Percentiles rank a stretch among this genome's conserved stretches.
Conservation (phyloP, 2,888 invertebrate genomes). For the Drosophila robusta region DNA sequence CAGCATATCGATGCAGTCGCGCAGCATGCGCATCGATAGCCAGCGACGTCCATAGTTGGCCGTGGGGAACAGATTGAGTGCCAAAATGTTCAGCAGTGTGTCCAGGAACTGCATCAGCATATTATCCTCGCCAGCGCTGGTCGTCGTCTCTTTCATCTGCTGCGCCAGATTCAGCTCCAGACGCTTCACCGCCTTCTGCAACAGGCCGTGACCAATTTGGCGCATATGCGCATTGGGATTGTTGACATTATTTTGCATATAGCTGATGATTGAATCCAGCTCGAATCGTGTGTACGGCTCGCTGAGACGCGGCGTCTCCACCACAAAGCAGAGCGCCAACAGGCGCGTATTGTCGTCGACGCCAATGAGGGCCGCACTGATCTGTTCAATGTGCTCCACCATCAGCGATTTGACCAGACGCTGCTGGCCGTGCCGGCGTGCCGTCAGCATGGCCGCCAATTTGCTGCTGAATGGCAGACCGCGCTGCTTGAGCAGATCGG, state of each 20-base stretch:
- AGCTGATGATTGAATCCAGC: constrained; percentile 87
- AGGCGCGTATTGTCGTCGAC: constrained; percentile 87
- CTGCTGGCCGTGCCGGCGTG: constrained; percentile 85
- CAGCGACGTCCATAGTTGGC: constrained; percentile 88
- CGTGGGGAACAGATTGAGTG: constrained; percentile 86
- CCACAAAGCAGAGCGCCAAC: constrained; percentile 89
- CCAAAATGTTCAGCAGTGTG: constrained; percentile 86
- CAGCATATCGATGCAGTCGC: constrained; percentile 78
- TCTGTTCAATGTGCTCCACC: constrained; percentile 54
- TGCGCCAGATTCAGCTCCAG: constrained; percentile 85
- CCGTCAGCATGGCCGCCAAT: constrained; percentile 82
- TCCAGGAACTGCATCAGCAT: constrained; percentile 86
- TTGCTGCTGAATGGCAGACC: constrained; percentile 79
- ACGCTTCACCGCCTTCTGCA: constrained; percentile 88
- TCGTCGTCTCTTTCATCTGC: constrained; percentile 39
- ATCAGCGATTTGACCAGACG: constrained; percentile 7
- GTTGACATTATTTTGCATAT: constrained; percentile 89
- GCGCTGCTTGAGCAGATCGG: constrained; percentile 59
- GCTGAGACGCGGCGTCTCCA: constrained; percentile 91
- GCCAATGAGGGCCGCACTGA: constrained; percentile 86
- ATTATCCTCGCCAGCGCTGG: constrained; percentile 9
- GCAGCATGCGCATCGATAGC: constrained; percentile 87
- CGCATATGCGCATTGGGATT: constrained; percentile 86
- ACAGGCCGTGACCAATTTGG: constrained; percentile 87
- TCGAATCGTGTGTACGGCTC: constrained; percentile 88